These are phyloP conservation scores for Monodelphis domestica DNA, from an alignment of 2,797 vertebrate species.

Conservation along the genomic window DNA sequence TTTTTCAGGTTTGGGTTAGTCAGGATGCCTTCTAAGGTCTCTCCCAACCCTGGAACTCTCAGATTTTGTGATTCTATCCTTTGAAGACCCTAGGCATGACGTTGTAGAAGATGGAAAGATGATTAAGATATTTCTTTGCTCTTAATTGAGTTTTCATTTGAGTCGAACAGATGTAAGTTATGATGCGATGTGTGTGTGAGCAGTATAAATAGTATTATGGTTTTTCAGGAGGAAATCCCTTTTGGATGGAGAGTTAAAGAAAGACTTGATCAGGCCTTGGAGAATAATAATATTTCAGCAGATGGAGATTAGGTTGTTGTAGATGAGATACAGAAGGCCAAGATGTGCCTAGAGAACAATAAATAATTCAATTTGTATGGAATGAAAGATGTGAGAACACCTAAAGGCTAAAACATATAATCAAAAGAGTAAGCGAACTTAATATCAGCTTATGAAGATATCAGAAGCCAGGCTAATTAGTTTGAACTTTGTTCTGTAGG, in stretches of 20 bases:
- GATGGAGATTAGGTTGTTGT: background rate
- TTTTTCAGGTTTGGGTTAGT: background rate
- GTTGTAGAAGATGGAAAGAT: background rate
- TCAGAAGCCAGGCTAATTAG: background rate
- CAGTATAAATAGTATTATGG: background rate
- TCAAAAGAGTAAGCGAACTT: background rate
- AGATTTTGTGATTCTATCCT: background rate
- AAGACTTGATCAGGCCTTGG: background rate
- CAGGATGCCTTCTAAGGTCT: background rate
- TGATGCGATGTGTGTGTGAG: background rate
- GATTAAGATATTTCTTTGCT: background rate
- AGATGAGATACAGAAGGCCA: background rate
- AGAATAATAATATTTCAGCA: background rate
- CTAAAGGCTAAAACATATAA: background rate
- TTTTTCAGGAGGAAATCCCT: background rate
- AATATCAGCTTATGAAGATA: background rate
- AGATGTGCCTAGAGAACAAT: background rate
- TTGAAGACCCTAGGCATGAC: background rate
- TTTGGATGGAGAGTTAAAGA: background rate
- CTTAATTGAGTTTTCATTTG: background rate
- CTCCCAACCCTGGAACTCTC: background rate
- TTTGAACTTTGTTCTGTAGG: too few species aligned
- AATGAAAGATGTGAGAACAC: background rate
- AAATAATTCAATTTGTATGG: background rate
- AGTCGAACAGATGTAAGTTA: background rate